Evolutionary conservation across 2,888 invertebrate genomes (phyloP), one percentile per base, ranked within the genome.

Genomic region (Perizoma flavofasciatum): DNA sequence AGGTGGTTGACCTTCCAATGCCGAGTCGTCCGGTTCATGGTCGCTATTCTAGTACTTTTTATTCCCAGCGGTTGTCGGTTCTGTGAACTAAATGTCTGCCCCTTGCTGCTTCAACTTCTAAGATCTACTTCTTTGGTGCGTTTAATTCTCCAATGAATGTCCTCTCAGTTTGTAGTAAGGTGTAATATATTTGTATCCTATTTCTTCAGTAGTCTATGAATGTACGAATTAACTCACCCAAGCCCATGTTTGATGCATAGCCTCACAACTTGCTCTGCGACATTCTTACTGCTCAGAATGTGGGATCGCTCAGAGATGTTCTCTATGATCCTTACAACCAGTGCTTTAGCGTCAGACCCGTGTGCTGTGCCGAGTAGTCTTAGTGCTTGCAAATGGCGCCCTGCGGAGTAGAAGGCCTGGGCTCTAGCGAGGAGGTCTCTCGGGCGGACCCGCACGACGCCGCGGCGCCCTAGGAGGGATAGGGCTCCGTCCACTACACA

Each of bases 371-470:
- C 82, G 1, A 91, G 81, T 33, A 92, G 71, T 43, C 83, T 75
- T 48, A 92, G 69, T 0, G 92, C 92, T 69, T 86, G 86, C 10
- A 82, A 68, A 70, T 85, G 95, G 85, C 85, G 95, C 89, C 85
- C 96, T 85, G 94, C 58, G 77, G 85, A 22, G 93, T 96, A 57
- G 93, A 95, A 77, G 86, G 93, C 79, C 81, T 88, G 72, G 72
- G 92, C 75, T 86, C 92, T 71, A 78, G 93, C 83, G 88, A 93
- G 77, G 84, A 94, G 34, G 87, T 94, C 89, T 89, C 96, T 68
- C 86, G 93, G 83, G 85, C 94, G 59, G 83, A 94, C 89, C 92
- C 96, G 70, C 56, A 95, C 94, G 48, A 96, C 89, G 66, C 95
- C 96, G 9, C 93, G 93, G 0, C 90, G 84, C 49, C 94, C 94